These are phyloP conservation scores for Callopanchax toddi DNA, from an alignment of 2,113 vertebrate genomes.

Conservation along the genomic window DNA sequence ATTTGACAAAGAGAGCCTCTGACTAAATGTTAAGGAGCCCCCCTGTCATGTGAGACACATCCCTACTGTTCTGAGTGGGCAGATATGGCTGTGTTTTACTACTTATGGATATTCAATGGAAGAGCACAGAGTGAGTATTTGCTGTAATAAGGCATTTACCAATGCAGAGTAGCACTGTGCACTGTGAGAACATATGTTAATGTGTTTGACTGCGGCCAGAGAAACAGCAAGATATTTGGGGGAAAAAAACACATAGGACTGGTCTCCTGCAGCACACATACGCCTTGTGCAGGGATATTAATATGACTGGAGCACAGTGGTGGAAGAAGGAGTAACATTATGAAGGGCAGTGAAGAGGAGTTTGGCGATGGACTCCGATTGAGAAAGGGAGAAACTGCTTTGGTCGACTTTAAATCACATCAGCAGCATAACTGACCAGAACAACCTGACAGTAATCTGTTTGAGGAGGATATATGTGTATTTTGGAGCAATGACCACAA, in stretches of 20 bases:
- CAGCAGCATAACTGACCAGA: constrained; percentile 39
- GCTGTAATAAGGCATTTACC: constrained; percentile 78
- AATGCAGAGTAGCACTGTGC: constrained; percentile 74
- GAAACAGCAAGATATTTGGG: constrained; percentile 76
- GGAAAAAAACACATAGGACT: constrained; percentile 49
- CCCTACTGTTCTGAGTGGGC: constrained; percentile 69
- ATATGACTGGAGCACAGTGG: constrained; percentile 45
- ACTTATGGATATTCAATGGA: constrained; percentile 75
- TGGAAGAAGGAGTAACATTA: constrained; percentile 38
- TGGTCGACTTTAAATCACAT: constrained; percentile 54
- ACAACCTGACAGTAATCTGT: constrained; percentile 59
- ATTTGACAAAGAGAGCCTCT: constrained; percentile 66
- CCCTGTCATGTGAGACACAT: constrained; percentile 66
- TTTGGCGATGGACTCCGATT: constrained; percentile 51
- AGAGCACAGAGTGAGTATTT: constrained; percentile 41
- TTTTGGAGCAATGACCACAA: neutral
- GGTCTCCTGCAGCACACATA: constrained; percentile 60
- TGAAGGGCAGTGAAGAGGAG: constrained; percentile 38
- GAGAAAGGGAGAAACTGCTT: constrained; percentile 40
- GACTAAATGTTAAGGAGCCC: constrained; percentile 74
- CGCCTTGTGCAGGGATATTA: constrained; percentile 70
- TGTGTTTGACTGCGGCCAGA: constrained; percentile 74
- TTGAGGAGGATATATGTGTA: constrained; percentile 24
- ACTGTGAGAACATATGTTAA: constrained; percentile 81
- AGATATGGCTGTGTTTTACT: constrained; percentile 69